Base-by-base conservation (phyloP, 2,888 invertebrate genomes). In the Incurvaria masculella region DNA sequence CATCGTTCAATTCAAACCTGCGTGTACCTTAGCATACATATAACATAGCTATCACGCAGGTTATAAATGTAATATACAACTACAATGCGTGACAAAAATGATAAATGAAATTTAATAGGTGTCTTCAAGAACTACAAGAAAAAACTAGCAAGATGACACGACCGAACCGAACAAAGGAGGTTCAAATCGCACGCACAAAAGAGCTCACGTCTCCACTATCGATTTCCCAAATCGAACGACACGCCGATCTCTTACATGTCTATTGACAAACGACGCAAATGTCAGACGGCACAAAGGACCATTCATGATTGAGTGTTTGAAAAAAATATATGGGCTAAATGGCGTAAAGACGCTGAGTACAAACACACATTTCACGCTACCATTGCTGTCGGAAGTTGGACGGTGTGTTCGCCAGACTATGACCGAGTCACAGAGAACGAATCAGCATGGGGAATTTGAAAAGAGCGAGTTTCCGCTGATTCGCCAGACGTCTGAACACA, bases 351-450 rank as follows among this genome's bases (percentile, higher is more conserved):
- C 61, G 63, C 60, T 63, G 65, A 70, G 69, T 68, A 68, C 72
- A 78, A 78, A 78, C 74, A 78, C 59, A 60, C 61, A 75, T 78
- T 76, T 72, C 68, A 76, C 64, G 76, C 61, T 66, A 51, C 54
- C 56, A 57, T 33, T n/a, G 8, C 14, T 33, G 33, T 33, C n/a
- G n/a, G n/a, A n/a, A n/a, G n/a, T n/a, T n/a, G n/a, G n/a, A n/a
- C n/a, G n/a, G n/a, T n/a, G n/a, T n/a, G n/a, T n/a, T n/a, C n/a
- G n/a, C n/a, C n/a, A n/a, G n/a, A n/a, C n/a, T n/a, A n/a, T n/a
- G n/a, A n/a, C n/a, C n/a, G n/a, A n/a, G n/a, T n/a, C n/a, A n/a
- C n/a, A n/a, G n/a, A n/a, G n/a, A n/a, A n/a, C n/a, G n/a, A n/a
- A n/a, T n/a, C n/a, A n/a, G n/a, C n/a, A n/a, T n/a, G n/a, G n/a